These are phyloP conservation scores for Borostomias antarcticus DNA, from an alignment of 2,797 vertebrate species.

Conservation along the genomic window DNA sequence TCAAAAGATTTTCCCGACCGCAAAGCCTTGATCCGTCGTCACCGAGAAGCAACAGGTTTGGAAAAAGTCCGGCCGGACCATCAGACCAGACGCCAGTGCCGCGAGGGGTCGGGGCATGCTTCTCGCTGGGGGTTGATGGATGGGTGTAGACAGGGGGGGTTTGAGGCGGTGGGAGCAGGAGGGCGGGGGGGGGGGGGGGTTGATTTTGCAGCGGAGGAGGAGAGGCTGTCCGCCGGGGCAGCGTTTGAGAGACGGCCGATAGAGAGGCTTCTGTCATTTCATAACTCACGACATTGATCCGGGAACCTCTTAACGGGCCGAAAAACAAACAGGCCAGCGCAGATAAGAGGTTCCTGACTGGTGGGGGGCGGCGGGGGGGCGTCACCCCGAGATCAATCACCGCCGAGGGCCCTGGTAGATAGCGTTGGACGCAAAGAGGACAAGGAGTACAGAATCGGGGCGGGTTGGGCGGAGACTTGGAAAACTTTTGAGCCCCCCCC, in stretches of 20 bases:
- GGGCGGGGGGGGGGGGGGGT: conserved; percentile 30
- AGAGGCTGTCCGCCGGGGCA: conserved; percentile 40
- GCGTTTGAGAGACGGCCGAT: conserved; percentile 68
- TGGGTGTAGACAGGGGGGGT: not conserved
- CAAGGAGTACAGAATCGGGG: conserved; percentile 15
- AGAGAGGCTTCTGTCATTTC: conserved; percentile 70
- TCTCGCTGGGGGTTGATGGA: too few species aligned
- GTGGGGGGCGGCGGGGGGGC: conserved; percentile 1
- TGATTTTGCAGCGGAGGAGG: conserved; percentile 36
- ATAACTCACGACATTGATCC: conserved; percentile 80
- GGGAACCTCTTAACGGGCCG: conserved; percentile 46
- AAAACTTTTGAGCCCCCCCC: too few species aligned
- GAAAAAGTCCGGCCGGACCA: too few species aligned
- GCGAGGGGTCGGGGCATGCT: too few species aligned
- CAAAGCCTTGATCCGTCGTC: too few species aligned
- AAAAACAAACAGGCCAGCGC: conserved; percentile 66
- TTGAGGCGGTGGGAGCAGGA: not conserved
- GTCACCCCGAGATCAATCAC: conserved; percentile 58
- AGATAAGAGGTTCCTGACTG: conserved; percentile 48
- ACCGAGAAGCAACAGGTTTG: too few species aligned
- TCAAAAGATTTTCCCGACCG: too few species aligned
- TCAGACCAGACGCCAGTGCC: too few species aligned
- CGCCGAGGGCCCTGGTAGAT: conserved; percentile 36
- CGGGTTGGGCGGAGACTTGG: not conserved
- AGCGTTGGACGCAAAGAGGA: conserved; percentile 18